Conservation (phyloP, 2,113 vertebrate genomes). For the Xiphorhynchus elegans region DNA sequence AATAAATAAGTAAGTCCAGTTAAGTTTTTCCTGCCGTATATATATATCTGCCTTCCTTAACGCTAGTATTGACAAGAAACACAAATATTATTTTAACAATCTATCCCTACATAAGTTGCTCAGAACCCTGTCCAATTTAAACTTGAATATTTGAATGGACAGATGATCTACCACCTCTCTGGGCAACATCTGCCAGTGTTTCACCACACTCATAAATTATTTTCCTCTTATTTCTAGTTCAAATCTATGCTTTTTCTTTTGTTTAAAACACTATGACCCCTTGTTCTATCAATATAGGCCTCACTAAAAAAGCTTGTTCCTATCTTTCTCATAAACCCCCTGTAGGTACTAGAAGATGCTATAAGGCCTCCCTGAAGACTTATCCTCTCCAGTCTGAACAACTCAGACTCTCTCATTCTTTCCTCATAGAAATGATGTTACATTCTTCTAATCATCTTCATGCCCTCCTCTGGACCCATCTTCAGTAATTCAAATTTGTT, state of each 20-base stretch:
- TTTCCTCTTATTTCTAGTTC: not conserved
- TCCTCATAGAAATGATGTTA: not conserved
- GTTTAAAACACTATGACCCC: not conserved
- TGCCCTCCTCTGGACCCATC: not conserved
- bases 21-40: not conserved
- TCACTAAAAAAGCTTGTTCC: not conserved
- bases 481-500: not conserved
- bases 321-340: not conserved
- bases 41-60: not conserved
- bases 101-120: not conserved
- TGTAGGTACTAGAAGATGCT: not conserved
- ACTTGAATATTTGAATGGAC: not conserved
- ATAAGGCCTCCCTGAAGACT: not conserved
- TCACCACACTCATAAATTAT: not conserved
- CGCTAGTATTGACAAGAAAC: not conserved
- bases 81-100: not conserved
- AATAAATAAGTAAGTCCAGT: not conserved
- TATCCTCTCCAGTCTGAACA: not conserved
- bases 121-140: not conserved
- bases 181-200: not conserved
- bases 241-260: not conserved
- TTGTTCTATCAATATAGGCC: not conserved
- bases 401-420: fast-evolving
- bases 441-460: not conserved
- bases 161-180: not conserved